Evolutionary conservation across 2,797 vertebrate species (phyloP).

Genomic region (Lithobates pipiens): DNA sequence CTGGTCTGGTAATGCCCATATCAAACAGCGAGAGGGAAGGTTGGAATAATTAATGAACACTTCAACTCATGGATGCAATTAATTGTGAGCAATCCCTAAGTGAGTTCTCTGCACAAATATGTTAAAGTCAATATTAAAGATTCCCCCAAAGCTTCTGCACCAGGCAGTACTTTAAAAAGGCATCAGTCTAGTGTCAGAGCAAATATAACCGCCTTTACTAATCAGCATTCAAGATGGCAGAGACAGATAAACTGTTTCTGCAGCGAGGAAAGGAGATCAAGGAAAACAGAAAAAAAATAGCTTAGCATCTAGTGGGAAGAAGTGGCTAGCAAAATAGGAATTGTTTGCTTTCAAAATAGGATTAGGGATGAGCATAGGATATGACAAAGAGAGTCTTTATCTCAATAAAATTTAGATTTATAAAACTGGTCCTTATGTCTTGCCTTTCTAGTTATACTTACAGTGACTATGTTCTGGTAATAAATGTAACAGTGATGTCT

Average conservation of each 20-base stretch:
- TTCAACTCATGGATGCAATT: constrained; percentile 81
- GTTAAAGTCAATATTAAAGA: constrained; percentile 92
- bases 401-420: not conserved
- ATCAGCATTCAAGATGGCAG: constrained; percentile 88
- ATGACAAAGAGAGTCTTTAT: not conserved
- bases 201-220: constrained; percentile 96
- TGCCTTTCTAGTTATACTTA: no score
- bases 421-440: not conserved
- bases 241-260: constrained; percentile 73
- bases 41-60: constrained; percentile 84
- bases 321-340: not conserved
- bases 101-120: constrained; percentile 76
- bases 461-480: no score
- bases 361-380: not conserved
- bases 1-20: constrained; percentile 75
- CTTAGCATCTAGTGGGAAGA: not conserved
- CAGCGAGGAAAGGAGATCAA: not conserved
- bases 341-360: not conserved
- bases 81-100: constrained; percentile 78
- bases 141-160: constrained; percentile 87
- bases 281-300: not conserved
- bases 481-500: no score
- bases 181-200: constrained; percentile 99
- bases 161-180: constrained; percentile 97
- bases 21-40: constrained; percentile 81